phyloP scores from a whole-genome alignment of 1,140 invertebrate species.

The Triops longicaudatus region DNA sequence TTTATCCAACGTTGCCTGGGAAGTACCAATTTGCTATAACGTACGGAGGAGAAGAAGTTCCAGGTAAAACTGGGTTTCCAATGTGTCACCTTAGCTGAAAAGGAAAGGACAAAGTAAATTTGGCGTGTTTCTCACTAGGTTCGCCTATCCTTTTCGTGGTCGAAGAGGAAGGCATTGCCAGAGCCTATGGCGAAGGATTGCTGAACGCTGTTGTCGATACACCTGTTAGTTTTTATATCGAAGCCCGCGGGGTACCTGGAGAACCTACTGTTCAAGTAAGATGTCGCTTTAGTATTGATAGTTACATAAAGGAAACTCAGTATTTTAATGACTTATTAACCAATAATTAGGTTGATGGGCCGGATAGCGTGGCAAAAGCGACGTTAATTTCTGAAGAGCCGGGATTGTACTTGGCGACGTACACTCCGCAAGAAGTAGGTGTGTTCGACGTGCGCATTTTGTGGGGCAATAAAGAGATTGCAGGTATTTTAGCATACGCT shows the following conservation, averaged over 20 bases:
- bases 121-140: constrained; percentile 37
- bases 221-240: constrained; percentile 39
- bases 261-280: constrained; percentile 45
- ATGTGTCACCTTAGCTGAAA: not conserved
- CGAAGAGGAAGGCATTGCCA: constrained; percentile 51
- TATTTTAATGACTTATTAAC: too few relatives aligned
- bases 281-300: too few relatives aligned
- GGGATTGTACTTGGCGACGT: constrained; percentile 54
- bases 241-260: constrained; percentile 47
- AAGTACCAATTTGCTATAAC: constrained; percentile 80
- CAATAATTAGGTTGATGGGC: constrained; percentile 55
- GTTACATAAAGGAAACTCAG: too few relatives aligned
- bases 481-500: constrained; percentile 37
- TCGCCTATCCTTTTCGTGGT: constrained; percentile 51
- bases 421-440: constrained; percentile 60
- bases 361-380: constrained; percentile 56
- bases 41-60: constrained; percentile 65
- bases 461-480: constrained; percentile 58
- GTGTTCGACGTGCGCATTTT: constrained; percentile 60
- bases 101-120: not conserved
- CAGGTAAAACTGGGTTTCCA: constrained; percentile 36
- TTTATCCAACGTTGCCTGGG: constrained; percentile 76
- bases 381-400: constrained; percentile 45
- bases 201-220: constrained; percentile 39
- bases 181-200: constrained; percentile 49